phyloP scores from a whole-genome alignment of 2,797 vertebrate genomes.

The Enteromius radiatus region DNA sequence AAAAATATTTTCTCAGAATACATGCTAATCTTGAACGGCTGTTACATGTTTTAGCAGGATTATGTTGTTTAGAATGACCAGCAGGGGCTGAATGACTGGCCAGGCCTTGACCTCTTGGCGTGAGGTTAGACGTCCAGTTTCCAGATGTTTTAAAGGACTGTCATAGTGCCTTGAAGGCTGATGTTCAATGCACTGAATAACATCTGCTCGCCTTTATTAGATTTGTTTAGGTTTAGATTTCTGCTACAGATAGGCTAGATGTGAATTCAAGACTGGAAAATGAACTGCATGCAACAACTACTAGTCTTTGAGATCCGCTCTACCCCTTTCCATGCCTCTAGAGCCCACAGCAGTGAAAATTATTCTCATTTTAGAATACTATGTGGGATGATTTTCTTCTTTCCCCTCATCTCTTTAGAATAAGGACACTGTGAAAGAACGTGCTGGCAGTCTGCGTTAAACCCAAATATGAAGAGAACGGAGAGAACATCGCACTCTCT shows the following conservation, averaged over 20 bases:
- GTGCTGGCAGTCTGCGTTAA: constrained; percentile 22
- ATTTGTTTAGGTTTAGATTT: background rate
- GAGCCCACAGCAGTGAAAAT: background rate
- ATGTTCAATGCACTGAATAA: constrained; percentile 13
- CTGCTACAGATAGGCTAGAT: background rate
- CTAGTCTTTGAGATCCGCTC: background rate
- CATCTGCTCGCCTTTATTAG: background rate
- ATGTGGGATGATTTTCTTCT: constrained; percentile 1
- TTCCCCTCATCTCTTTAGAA: constrained; percentile 6
- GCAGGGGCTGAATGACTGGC: background rate
- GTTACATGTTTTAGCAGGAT: background rate
- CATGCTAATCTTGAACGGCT: background rate
- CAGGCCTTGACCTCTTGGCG: background rate
- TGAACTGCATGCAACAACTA: background rate
- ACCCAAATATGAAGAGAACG: constrained; percentile 34
- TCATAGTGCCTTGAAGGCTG: background rate
- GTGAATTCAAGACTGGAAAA: background rate
- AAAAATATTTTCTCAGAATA: background rate
- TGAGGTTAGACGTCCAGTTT: background rate
- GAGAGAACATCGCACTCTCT: constrained; percentile 58
- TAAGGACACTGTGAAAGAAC: constrained; percentile 11
- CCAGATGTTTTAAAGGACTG: background rate
- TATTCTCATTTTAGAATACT: background rate
- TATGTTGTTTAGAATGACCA: background rate
- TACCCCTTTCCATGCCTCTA: background rate